Base-by-base conservation (phyloP, 2,113 vertebrate genomes). In the Murina feae region DNA sequence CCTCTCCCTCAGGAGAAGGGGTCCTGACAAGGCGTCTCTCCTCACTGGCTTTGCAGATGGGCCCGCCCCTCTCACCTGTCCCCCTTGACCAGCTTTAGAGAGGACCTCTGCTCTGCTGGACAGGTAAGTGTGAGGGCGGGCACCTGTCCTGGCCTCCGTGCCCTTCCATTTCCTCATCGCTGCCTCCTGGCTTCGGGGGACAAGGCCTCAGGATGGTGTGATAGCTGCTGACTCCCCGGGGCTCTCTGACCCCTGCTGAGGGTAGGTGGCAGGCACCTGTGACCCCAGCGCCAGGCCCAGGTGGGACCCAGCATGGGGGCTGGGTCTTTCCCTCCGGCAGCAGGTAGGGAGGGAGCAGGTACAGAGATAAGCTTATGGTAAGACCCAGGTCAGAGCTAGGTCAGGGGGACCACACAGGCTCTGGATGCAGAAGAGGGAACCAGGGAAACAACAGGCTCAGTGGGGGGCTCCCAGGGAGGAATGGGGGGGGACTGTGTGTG, bases 51-150 rank as follows among this genome's bases (percentile, higher is more conserved):
- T 37, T 76, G 84, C 47, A 51, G 47, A 35, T 4, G 18, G 35
- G 42, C 21, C 21, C 47, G 8, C 25, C 6, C 47, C 66, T 35
- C 35, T 5, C 9, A 5, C 28, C 11, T 0, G 0, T 1, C 28
- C 51, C 28, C 16, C 9, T 58, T 2, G 25, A 9, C 32, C 51
- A 25, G 39, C 74, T 20, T 53, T 44, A 2, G 2, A 18, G n/a
- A 16, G 32, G 86, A 89, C 35, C 83, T 89, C 87, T 35, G 44
- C 58, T 58, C 89, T 60, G 44, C 68, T 53, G 85, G 53, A 16
- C 0, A 0, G 94, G 25, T 21, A 37, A 75, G 79, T 8, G 53
- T 58, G 44, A 51, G 79, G 82, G 65, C 42, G 0, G 1, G 37
- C 74, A 28, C 49, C 51, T 39, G 35, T 17, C 72, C 88, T 21